A percentile compares a stretch with the other conserved stretches of the same genome.
Evolutionary conservation across 1,140 invertebrate genomes (phyloP).

Genomic region (Drosophila tropicalis): DNA sequence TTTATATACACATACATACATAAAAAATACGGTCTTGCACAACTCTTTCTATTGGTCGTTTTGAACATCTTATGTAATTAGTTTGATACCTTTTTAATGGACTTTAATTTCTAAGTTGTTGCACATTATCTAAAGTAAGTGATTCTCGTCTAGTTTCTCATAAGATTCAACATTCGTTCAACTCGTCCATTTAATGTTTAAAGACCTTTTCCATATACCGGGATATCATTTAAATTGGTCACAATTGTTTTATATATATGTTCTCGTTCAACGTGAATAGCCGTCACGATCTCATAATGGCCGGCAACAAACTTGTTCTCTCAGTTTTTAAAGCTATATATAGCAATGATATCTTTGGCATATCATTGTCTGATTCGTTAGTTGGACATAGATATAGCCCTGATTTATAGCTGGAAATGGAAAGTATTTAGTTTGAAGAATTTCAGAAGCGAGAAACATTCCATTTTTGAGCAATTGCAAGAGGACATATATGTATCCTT

Average conservation of each 20-base stretch:
- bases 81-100: slow-evolving; percentile 44
- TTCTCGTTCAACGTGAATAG: not conserved
- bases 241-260: slow-evolving; percentile 27
- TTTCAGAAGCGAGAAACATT: not conserved
- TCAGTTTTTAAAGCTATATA: slow-evolving; percentile 7
- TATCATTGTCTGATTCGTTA: not conserved
- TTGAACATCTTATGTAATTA: slow-evolving; percentile 45
- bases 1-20: slow-evolving; percentile 10
- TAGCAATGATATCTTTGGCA: not conserved
- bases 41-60: slow-evolving; percentile 50
- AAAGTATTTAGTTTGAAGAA: too few relatives aligned
- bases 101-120: slow-evolving; percentile 35
- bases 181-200: not conserved
- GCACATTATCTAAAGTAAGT: slow-evolving; percentile 56
- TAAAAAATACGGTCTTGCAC: slow-evolving; percentile 47
- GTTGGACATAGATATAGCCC: not conserved
- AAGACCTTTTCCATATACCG: not conserved
- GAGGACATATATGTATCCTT: not conserved
- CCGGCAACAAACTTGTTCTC: not conserved
- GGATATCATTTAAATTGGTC: not conserved
- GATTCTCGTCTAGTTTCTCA: slow-evolving; percentile 53
- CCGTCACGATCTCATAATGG: not conserved
- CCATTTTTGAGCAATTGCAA: not conserved
- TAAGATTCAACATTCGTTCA: slow-evolving; percentile 38
- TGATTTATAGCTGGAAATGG: too few relatives aligned